Conservation (phyloP, 2,888 invertebrate genomes). For the Dorcus hopei region DNA sequence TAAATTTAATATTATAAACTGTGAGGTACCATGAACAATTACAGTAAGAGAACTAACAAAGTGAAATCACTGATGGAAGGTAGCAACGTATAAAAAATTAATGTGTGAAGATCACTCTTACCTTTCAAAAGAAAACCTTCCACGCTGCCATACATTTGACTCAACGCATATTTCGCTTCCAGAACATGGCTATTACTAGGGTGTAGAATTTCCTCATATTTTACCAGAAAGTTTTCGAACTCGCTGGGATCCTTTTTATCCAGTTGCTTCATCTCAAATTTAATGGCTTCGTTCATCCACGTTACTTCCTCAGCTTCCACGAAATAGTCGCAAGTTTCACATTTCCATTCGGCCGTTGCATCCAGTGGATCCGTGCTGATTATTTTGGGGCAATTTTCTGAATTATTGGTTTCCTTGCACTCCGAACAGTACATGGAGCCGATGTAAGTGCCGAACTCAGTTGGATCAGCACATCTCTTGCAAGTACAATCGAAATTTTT, state of each 20-base stretch:
- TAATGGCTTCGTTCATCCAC: constrained; percentile 61
- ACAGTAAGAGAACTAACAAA: too few species aligned
- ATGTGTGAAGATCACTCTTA: too few species aligned
- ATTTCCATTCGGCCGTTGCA: constrained; percentile 60
- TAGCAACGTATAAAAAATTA: too few species aligned
- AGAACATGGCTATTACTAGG: constrained; percentile 65
- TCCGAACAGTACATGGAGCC: constrained; percentile 63
- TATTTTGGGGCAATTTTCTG: constrained; percentile 50
- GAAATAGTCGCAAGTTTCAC: constrained; percentile 60
- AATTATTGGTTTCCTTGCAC: constrained; percentile 19
- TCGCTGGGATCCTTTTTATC: constrained; percentile 54
- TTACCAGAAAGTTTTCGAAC: constrained; percentile 62
- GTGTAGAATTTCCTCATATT: constrained; percentile 62
- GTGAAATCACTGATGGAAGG: too few species aligned
- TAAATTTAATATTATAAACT: too few species aligned
- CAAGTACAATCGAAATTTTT: constrained; percentile 72
- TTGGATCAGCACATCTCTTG: constrained; percentile 64
- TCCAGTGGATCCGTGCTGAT: constrained; percentile 61
- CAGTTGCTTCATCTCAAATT: constrained; percentile 56
- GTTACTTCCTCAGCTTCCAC: constrained; percentile 59
- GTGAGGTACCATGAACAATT: too few species aligned
- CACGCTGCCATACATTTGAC: constrained; percentile 65
- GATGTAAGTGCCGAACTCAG: constrained; percentile 58
- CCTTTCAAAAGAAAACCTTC: constrained; percentile 52
- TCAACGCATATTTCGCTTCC: constrained; percentile 66